Evolutionary conservation across 2,888 invertebrate species (phyloP), one percentile per base, ranked within the genome.

Genomic region (Acanthococcus lagerstroemiae): DNA sequence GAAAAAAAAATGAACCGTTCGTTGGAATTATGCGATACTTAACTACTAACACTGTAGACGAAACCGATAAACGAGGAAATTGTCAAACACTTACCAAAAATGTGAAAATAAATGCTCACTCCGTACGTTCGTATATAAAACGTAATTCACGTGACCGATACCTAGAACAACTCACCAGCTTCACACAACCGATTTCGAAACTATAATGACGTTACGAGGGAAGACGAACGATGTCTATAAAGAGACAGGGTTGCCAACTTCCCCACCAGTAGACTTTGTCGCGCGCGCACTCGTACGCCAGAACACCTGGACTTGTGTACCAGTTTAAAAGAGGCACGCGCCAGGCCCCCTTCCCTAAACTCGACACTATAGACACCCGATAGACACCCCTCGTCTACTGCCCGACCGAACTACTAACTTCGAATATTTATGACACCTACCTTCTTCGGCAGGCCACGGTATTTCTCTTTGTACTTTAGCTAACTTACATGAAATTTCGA

Each of bases 241-340:
- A 19, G 48, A 19, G 21, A 27, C 63, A 63, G 63, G 63, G 63
- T 54, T 63, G 54, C 63, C 63, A 63, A 63, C 63, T 19, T 48
- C 60, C 60, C 60, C 60, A 46, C 46, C 60, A 45, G 27, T 26
- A 45, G 46, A 48, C 46, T 60, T 60, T 60, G 60, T 63, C 63
- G 63, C 63, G 63, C 63, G 63, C 63, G 63, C 63, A 63, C 30
- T 54, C 52, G 54, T 54, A 63, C 63, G 54, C 63, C 63, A 22
- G 44, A 54, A 63, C 63, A 54, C 37, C 63, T 61, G 60, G 60
- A 61, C 48, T 19, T 46, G 25, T 54, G 52, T 30, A 54, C 54
- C 37, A 30, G 63, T 60, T 60, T 60, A 52, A 63, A 63, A 50
- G 52, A 63, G 63, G 63, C 63, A 63, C 63, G 63, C 63, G 63